These are phyloP conservation scores for Peromyscus maniculatus DNA, from an alignment of 2,113 vertebrate genomes.

Conservation along the genomic window DNA sequence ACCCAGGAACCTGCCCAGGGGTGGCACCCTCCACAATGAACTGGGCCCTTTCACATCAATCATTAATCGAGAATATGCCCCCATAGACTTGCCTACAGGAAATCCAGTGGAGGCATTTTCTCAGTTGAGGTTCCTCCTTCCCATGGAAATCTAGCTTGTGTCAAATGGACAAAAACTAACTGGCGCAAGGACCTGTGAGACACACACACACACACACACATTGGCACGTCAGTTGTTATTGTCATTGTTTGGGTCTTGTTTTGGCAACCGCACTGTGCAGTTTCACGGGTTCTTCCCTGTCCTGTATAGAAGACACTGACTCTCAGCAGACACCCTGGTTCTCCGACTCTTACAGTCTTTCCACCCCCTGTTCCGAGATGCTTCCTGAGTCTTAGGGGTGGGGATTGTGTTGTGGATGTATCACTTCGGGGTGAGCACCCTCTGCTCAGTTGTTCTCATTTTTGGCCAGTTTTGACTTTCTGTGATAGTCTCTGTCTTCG, in stretches of 20 bases:
- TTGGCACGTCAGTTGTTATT: not conserved
- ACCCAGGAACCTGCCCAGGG: not conserved
- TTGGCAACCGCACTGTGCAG: not conserved
- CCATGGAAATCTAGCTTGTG: not conserved
- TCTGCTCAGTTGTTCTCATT: not conserved
- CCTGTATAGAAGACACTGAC: not conserved
- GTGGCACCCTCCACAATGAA: not conserved
- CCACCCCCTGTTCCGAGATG: no score
- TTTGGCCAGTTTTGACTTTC: not conserved
- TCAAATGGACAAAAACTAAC: not conserved
- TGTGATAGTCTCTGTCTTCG: not conserved
- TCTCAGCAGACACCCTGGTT: not conserved
- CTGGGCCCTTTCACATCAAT: not conserved
- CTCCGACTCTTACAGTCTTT: not conserved
- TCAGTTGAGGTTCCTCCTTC: not conserved
- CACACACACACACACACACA: no score
- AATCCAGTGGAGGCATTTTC: not conserved
- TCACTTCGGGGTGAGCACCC: not conserved
- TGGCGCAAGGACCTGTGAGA: not conserved
- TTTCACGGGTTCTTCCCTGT: not conserved
- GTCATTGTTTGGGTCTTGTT: not conserved
- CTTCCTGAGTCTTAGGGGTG: not conserved
- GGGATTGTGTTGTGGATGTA: not conserved
- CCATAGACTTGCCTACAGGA: not conserved
- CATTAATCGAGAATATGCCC: not conserved